phyloP scores from a whole-genome alignment of 2,797 vertebrate genomes.

The Yasuhikotakia modesta region DNA sequence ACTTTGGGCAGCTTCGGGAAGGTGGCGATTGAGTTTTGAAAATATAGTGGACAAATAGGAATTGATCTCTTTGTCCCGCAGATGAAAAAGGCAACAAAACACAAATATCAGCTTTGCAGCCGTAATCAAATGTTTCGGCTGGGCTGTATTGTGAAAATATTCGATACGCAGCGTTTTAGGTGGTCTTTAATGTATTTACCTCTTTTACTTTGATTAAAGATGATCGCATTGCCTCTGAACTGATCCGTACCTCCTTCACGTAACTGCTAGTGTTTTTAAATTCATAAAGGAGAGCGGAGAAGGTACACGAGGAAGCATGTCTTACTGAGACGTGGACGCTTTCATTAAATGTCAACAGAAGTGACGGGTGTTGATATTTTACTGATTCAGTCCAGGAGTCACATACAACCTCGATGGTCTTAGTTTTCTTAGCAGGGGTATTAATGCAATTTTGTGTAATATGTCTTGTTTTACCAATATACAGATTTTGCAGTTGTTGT shows the following conservation, averaged over 20 bases:
- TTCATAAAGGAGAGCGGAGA: not conserved
- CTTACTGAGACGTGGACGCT: not conserved
- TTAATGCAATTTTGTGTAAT: not conserved
- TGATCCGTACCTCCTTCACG: constrained; percentile 5
- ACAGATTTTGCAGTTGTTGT: not conserved
- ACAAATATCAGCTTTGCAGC: constrained; percentile 55
- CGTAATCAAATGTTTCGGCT: constrained; percentile 55
- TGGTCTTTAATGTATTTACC: constrained; percentile 48
- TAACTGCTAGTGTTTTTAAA: constrained; percentile 22
- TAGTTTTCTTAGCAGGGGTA: not conserved
- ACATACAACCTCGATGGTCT: not conserved
- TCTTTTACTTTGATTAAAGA: constrained; percentile 43
- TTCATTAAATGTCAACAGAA: not conserved
- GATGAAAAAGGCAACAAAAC: constrained; percentile 55
- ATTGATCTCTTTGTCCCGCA: constrained; percentile 52
- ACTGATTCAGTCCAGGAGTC: not conserved
- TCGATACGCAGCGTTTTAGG: constrained; percentile 41
- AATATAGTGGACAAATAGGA: constrained; percentile 58
- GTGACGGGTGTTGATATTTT: constrained; percentile 1
- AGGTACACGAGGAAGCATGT: constrained; percentile 1
- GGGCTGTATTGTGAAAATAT: constrained; percentile 44
- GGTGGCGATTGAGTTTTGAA: constrained; percentile 58
- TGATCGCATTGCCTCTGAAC: constrained; percentile 23
- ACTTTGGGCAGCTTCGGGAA: constrained; percentile 65
- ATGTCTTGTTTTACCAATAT: not conserved